These are phyloP conservation scores for Tupaia tana DNA, from an alignment of 2,113 vertebrate genomes.

Conservation along the genomic window DNA sequence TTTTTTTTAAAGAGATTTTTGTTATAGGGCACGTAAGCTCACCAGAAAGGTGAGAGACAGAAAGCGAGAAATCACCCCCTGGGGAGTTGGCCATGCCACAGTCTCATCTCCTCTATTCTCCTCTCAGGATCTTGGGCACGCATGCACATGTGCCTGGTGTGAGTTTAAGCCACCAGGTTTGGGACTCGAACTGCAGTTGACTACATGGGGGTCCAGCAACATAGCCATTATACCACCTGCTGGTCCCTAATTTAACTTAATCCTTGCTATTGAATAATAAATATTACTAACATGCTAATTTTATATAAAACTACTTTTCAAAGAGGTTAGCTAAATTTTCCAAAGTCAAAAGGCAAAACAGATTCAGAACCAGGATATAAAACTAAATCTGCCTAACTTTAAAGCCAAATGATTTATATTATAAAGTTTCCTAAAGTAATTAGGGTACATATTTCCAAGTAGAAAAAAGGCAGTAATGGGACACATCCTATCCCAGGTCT, in stretches of 20 bases:
- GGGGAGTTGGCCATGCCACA: no score
- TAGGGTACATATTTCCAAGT: not conserved
- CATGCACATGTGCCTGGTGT: no score
- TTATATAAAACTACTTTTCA: not conserved
- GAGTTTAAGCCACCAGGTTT: no score
- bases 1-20: no score
- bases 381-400: not conserved
- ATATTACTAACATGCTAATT: not conserved
- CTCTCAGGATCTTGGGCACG: no score
- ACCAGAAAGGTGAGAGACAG: no score
- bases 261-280: not conserved
- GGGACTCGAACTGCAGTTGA: no score
- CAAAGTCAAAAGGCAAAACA: not conserved
- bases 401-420: slow-evolving; percentile 21
- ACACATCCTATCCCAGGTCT: not conserved
- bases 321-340: not conserved
- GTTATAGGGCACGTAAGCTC: no score
- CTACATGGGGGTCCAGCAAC: no score
- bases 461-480: not conserved
- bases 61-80: no score
- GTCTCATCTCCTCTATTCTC: no score
- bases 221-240: no score
- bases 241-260: not conserved
- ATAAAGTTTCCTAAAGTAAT: not conserved
- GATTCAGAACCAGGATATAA: not conserved